These are phyloP conservation scores for Galbula dea DNA, from an alignment of 2,113 vertebrate species.

Conservation along the genomic window DNA sequence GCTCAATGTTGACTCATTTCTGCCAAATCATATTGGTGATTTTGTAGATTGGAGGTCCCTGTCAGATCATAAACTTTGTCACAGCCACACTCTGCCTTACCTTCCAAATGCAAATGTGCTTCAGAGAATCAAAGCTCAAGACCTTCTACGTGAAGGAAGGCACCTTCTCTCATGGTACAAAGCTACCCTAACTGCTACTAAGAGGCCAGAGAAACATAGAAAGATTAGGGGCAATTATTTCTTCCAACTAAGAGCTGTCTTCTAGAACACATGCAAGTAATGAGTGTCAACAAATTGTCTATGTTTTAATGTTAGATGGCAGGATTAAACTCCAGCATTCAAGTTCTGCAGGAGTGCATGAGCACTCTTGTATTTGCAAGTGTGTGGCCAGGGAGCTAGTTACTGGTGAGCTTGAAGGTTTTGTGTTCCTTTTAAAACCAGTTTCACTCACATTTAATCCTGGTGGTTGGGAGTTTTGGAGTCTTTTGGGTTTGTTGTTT, in stretches of 20 bases:
- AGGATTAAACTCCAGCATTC: neutral
- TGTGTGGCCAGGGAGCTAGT: rapidly evolving
- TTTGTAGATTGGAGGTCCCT: neutral
- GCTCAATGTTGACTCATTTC: neutral
- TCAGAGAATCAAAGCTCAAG: neutral
- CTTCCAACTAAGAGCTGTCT: neutral
- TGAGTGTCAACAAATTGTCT: neutral
- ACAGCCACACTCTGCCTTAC: neutral
- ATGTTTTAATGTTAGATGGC: neutral
- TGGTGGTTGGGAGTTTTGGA: neutral
- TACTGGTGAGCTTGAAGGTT: neutral
- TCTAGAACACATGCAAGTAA: neutral
- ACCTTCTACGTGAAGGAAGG: neutral
- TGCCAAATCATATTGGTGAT: neutral
- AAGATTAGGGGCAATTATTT: neutral
- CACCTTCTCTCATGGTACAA: rapidly evolving
- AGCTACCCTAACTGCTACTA: neutral
- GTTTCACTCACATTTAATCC: neutral
- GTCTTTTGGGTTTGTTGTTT: neutral
- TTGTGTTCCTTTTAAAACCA: neutral
- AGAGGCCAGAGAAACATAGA: neutral
- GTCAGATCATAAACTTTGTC: neutral
- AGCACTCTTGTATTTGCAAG: neutral
- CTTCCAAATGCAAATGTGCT: neutral
- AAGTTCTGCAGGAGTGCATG: neutral